Conservation (phyloP, 1,140 invertebrate species). For the Penaeus japonicus region DNA sequence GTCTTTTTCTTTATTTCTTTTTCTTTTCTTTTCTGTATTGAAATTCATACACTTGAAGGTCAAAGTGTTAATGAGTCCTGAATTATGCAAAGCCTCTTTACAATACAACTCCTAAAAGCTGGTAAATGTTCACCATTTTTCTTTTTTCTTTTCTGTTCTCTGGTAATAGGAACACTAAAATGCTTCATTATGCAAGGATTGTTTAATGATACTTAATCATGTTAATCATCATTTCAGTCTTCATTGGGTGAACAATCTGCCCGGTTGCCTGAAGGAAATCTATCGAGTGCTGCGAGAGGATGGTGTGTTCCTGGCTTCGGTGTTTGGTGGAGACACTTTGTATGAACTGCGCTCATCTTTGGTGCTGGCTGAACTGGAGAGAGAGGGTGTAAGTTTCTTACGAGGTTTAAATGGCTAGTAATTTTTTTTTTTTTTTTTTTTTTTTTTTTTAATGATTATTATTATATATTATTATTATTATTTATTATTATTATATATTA, state of each 20-base stretch:
- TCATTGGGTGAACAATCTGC: slow-evolving; percentile 98
- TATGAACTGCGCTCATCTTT: slow-evolving; percentile 90
- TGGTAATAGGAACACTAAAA: too few relatives aligned
- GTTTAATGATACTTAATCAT: too few relatives aligned
- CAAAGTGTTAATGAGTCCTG: too few relatives aligned
- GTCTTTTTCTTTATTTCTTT: too few relatives aligned
- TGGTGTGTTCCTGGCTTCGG: slow-evolving; percentile 90
- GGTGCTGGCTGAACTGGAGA: slow-evolving; percentile 92
- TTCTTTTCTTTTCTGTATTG: too few relatives aligned
- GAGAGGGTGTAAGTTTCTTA: slow-evolving; percentile 73
- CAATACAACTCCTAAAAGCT: too few relatives aligned
- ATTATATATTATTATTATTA: background rate
- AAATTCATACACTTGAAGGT: too few relatives aligned
- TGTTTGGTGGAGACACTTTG: slow-evolving; percentile 97
- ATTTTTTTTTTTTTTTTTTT: background rate
- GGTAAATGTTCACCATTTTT: background rate
- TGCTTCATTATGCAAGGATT: background rate
- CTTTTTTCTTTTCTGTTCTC: too few relatives aligned
- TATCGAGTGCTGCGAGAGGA: slow-evolving; percentile 79
- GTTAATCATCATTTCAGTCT: slow-evolving; percentile 68
- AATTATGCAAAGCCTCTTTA: too few relatives aligned
- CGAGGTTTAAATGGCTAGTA: background rate
- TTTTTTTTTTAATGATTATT: background rate
- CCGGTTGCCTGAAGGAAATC: slow-evolving; percentile 77
- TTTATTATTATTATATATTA: too few relatives aligned